Evolutionary conservation across 2,888 invertebrate genomes (phyloP).

Genomic region (Platypus cylindrus): DNA sequence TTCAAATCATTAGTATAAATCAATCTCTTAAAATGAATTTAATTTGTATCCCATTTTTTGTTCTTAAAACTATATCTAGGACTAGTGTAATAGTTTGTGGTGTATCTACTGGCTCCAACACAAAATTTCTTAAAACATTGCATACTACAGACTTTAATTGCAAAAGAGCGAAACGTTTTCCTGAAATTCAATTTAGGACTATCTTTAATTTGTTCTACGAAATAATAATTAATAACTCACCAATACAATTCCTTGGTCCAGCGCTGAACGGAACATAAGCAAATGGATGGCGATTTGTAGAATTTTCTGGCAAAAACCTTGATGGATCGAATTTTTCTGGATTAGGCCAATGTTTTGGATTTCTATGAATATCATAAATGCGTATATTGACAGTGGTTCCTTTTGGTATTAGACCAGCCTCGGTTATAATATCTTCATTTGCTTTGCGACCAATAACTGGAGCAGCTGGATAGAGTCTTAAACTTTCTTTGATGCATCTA

Average conservation of each 20-base stretch:
- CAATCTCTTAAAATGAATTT: too few species aligned
- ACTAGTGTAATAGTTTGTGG: slow-evolving; percentile 34
- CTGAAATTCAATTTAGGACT: too few species aligned
- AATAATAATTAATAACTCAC: too few species aligned
- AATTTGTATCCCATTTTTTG: slow-evolving; percentile 34
- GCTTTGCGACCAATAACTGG: slow-evolving; percentile 27
- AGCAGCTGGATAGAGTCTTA: slow-evolving; percentile 32
- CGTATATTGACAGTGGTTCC: slow-evolving; percentile 41
- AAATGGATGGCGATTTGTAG: slow-evolving; percentile 44
- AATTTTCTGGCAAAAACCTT: slow-evolving; percentile 51
- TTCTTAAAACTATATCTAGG: slow-evolving; percentile 39
- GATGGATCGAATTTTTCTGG: slow-evolving; percentile 58
- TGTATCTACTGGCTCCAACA: slow-evolving; percentile 38
- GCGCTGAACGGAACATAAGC: slow-evolving; percentile 56
- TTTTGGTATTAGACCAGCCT: slow-evolving; percentile 36
- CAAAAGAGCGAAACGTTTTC: slow-evolving; percentile 53
- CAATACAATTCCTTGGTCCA: slow-evolving; percentile 56
- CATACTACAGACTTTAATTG: slow-evolving; percentile 49
- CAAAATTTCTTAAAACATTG: slow-evolving; percentile 42
- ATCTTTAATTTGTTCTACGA: too few species aligned
- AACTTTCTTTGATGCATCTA: slow-evolving; percentile 30
- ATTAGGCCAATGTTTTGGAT: slow-evolving; percentile 48
- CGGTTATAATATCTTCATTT: slow-evolving; percentile 22
- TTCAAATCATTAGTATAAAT: too few species aligned
- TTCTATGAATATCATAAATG: slow-evolving; percentile 52